Evolutionary conservation across 2,797 vertebrate genomes (phyloP).

Genomic region (Falco rusticolus): DNA sequence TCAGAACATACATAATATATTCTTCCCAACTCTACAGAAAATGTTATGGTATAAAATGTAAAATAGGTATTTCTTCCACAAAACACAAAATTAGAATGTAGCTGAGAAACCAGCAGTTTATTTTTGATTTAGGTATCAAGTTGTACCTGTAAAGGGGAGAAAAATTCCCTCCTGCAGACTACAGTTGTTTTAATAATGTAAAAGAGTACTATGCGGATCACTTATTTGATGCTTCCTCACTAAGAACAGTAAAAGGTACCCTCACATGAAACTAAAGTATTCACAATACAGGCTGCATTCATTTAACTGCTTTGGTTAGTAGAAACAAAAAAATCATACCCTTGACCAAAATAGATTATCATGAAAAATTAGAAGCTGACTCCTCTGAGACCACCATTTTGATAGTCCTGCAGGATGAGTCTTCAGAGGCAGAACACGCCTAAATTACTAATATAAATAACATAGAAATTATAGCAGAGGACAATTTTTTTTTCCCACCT

Average conservation of each 20-base stretch:
- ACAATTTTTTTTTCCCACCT: neutral
- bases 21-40: neutral
- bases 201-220: neutral
- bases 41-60: neutral
- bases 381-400: neutral
- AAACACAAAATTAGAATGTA: neutral
- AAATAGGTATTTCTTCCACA: neutral
- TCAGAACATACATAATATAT: neutral
- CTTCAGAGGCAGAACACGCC: neutral
- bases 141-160: neutral
- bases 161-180: neutral
- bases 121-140: neutral
- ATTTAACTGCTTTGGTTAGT: neutral
- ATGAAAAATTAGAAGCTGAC: neutral
- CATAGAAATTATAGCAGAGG: neutral
- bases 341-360: neutral
- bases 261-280: neutral
- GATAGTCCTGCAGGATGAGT: neutral
- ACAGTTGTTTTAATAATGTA: neutral
- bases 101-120: neutral
- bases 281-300: neutral
- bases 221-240: neutral
- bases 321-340: neutral
- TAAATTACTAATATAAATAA: neutral
- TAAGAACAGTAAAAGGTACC: neutral